Conservation (phyloP, 2,797 vertebrate genomes). For the Australoheros facetus region DNA sequence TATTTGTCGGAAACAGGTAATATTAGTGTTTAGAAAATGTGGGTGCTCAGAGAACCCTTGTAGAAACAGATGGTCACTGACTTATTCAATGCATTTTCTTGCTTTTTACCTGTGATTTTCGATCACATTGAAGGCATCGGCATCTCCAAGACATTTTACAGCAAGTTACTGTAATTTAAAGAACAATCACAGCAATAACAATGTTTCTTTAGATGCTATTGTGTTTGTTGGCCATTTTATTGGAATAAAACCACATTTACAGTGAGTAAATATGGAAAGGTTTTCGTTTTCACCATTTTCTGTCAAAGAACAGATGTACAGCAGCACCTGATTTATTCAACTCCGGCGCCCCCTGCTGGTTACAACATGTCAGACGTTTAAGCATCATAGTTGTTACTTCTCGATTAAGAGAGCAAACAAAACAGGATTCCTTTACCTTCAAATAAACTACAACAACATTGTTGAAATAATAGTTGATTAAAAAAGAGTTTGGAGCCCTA, state of each 20-base stretch:
- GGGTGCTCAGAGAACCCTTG: background rate
- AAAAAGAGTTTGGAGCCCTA: background rate
- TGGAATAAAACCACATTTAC: background rate
- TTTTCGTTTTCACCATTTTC: background rate
- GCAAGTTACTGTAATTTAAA: background rate
- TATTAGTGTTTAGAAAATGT: background rate
- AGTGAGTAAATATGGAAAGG: background rate
- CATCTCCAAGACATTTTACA: background rate
- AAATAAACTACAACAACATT: background rate
- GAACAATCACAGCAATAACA: background rate
- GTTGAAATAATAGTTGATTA: background rate
- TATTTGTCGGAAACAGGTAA: too few species aligned
- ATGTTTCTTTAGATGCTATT: background rate
- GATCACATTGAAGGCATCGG: background rate
- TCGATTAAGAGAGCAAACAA: background rate
- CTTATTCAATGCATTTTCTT: background rate
- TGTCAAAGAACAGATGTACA: background rate
- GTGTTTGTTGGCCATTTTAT: background rate
- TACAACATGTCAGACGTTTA: fast-evolving
- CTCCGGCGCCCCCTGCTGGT: conserved; percentile 32
- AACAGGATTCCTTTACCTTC: background rate
- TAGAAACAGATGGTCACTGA: background rate
- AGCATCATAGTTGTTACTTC: background rate
- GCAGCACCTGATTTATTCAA: background rate
- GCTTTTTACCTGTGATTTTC: background rate